A percentile compares a stretch with the other conserved stretches of the same genome.
Conservation (phyloP, 2,113 vertebrate species). For the Pelmatolapia mariae region DNA sequence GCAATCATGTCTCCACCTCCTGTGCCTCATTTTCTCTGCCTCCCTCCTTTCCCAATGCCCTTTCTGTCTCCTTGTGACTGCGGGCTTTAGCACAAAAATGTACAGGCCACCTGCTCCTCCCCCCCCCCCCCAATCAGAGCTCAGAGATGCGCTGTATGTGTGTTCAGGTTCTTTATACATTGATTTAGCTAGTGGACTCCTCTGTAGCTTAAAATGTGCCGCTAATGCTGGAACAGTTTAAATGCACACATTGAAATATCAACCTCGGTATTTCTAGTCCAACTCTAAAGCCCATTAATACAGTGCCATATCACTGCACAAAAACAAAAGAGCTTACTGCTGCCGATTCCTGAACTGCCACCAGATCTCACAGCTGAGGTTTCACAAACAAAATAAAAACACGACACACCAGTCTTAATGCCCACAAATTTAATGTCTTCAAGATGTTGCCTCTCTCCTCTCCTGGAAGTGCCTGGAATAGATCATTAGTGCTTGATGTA, state of each 20-base stretch:
- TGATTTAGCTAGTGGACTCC: neutral
- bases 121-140: neutral
- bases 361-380: neutral
- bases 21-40: constrained; percentile 3
- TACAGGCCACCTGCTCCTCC: neutral
- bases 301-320: neutral
- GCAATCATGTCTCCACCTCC: constrained; percentile 38
- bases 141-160: neutral
- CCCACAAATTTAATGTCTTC: neutral
- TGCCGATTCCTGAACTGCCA: neutral
- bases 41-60: constrained; percentile 33
- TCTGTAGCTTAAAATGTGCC: neutral
- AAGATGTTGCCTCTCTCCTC: neutral
- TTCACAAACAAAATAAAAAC: neutral
- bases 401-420: too few relatives aligned
- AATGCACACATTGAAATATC: neutral
- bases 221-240: neutral
- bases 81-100: constrained; percentile 56
- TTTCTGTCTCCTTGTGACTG: constrained; percentile 68
- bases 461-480: neutral
- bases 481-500: neutral
- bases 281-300: neutral
- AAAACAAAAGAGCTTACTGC: neutral
- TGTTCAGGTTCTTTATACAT: neutral
- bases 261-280: neutral